Evolutionary conservation across 2,797 vertebrate genomes (phyloP), one percentile per base, ranked within the genome.

Genomic region (Enteromius unitaeniatus): DNA sequence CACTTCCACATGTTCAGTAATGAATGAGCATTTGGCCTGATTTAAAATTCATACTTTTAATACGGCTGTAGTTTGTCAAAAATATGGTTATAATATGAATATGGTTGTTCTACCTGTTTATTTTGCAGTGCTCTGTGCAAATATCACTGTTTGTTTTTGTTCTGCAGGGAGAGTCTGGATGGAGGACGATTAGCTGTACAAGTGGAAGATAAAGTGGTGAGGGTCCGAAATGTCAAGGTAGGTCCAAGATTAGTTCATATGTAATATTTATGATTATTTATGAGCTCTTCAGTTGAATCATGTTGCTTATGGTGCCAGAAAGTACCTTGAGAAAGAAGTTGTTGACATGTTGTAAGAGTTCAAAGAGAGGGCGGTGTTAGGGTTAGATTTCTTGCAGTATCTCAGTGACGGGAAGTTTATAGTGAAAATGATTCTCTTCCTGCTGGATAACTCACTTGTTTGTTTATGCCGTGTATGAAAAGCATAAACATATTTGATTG

Each of bases 181-280:
- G 96, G 95, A 89, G 96, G 96, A 91, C 92, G 86, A 92, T 91
- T 97, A 65, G 96, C 97, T 10, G 94, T 99, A 72, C 95, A 97
- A 92, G 94, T 98, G 90, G 96, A 98, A 85, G 96, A 96, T 85
- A 99, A 96, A 91, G 93, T 96, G 88, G 94, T 97, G 68, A 97
- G 94, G 92, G 93, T 99, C 86, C 96, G 89, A 92, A 97, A 97
- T 89, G 88, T 95, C 85, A 99, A 98, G 96, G 98, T 99, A 93
- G n/a, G 65, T 2, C 60, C 19, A 15, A 62, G 28, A 62, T 28
- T 62, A 28, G 26, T 62, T 28, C 13, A 62, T 26, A 28, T 28
- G 14, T 64, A 64, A 31, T 64, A 64, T 31, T 31, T 64, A 31
- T 7, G 60, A 64, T 15, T 75, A 6, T 62, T 77, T 19, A 21